Percentiles rank a stretch among this genome's conserved stretches.
Evolutionary conservation across 2,888 invertebrate genomes (phyloP).

Genomic region (Abscondita cerata): DNA sequence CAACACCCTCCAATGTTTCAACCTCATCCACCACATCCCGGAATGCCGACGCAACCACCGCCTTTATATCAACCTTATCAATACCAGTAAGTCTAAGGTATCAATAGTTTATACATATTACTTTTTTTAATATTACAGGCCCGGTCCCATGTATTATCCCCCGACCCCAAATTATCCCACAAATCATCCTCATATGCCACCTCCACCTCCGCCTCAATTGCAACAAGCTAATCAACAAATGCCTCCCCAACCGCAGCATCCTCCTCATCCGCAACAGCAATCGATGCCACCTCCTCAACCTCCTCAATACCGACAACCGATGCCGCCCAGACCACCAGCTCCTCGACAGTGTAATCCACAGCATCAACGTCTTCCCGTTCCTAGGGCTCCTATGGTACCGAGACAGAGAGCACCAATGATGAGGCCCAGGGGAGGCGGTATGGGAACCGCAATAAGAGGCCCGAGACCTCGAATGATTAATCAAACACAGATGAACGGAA

Average conservation of each 20-base stretch:
- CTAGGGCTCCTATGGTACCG: constrained; percentile 25
- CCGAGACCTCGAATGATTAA: constrained; percentile 37
- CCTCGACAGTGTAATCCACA: constrained; percentile 52
- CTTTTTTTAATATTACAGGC: constrained; percentile 40
- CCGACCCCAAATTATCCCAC: constrained; percentile 55
- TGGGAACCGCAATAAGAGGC: constrained; percentile 37
- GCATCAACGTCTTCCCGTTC: constrained; percentile 28
- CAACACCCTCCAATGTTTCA: constrained; percentile 60
- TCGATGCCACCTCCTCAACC: constrained; percentile 42
- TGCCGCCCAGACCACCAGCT: constrained; percentile 35
- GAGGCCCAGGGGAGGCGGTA: constrained; percentile 46
- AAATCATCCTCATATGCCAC: constrained; percentile 39
- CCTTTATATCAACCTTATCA: constrained; percentile 57
- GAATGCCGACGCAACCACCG: constrained; percentile 54
- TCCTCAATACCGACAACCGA: constrained; percentile 47
- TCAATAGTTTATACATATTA: neutral
- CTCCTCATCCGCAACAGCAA: constrained; percentile 39
- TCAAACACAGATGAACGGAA: constrained; percentile 4
- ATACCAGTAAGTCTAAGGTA: constrained; percentile 56
- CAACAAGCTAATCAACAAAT: constrained; percentile 45
- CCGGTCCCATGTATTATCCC: constrained; percentile 54
- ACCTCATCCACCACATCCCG: constrained; percentile 37
- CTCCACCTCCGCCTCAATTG: constrained; percentile 38
- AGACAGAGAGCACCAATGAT: constrained; percentile 38
- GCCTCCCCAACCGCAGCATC: constrained; percentile 42